A percentile compares a stretch with the other conserved stretches of the same genome.
These are phyloP conservation scores for Sylvicola fuscatus DNA, from an alignment of 2,888 invertebrate species.

Conservation along the genomic window DNA sequence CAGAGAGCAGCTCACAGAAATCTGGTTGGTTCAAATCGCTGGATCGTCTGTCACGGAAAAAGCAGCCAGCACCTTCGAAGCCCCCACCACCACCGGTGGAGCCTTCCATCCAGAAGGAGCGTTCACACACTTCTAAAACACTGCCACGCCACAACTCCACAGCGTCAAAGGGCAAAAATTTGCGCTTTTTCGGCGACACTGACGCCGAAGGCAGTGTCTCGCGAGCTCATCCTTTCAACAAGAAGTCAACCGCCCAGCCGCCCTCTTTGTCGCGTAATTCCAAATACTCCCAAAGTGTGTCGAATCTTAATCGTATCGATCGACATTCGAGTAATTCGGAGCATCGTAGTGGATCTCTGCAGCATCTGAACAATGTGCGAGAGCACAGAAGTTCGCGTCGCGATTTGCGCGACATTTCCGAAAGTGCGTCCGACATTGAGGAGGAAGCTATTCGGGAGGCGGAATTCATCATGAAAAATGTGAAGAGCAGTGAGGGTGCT, in stretches of 20 bases:
- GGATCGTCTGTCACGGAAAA: constrained; percentile 50
- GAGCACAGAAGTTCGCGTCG: constrained; percentile 11
- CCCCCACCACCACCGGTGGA: background rate
- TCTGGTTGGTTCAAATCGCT: constrained; percentile 64
- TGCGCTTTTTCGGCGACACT: constrained; percentile 70
- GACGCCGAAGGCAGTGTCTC: constrained; percentile 44
- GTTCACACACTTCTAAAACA: constrained; percentile 1
- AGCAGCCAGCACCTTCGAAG: constrained; percentile 14
- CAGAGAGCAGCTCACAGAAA: constrained; percentile 27
- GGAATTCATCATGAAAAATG: background rate
- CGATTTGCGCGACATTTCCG: constrained; percentile 26
- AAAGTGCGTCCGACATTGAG: constrained; percentile 25
- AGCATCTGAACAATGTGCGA: background rate
- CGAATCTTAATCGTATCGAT: too few species aligned
- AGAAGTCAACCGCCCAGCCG: too few species aligned
- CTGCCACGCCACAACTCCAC: constrained; percentile 8
- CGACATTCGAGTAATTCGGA: too few species aligned
- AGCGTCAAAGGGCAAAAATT: constrained; percentile 30
- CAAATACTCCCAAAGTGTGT: too few species aligned
- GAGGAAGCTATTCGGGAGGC: constrained; percentile 5
- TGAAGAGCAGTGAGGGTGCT: constrained; percentile 1
- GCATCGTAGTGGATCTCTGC: too few species aligned
- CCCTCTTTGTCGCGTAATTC: too few species aligned
- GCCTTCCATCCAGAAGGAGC: background rate
- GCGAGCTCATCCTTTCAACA: constrained; percentile 11